A percentile compares a stretch with the other conserved stretches of the same genome.
Conservation (phyloP, 1,140 invertebrate genomes). For the Lethocerus indicus region DNA sequence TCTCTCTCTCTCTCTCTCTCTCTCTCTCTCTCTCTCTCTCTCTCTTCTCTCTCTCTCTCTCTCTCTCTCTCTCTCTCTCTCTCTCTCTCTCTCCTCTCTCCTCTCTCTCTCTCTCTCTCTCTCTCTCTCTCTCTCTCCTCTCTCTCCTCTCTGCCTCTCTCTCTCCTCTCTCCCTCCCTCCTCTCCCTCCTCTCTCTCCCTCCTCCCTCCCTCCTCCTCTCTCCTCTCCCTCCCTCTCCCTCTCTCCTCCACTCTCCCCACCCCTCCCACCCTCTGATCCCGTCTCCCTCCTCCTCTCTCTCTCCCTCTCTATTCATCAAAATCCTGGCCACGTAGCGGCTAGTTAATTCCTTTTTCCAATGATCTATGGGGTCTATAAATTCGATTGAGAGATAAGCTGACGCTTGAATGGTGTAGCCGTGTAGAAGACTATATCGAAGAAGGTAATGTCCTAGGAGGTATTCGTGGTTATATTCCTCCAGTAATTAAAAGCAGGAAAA, state of each 20-base stretch:
- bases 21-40: conserved; percentile 11
- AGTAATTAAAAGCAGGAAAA: too few species aligned
- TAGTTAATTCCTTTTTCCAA: too few species aligned
- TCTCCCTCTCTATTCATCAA: background rate
- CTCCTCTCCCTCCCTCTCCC: too few species aligned
- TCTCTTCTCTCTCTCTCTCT: conserved; percentile 11
- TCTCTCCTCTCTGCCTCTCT: conserved; percentile 6
- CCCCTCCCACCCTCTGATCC: background rate
- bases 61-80: conserved; percentile 12
- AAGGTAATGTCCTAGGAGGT: too few species aligned
- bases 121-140: conserved; percentile 11
- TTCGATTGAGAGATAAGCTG: too few species aligned
- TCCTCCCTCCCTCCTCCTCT: background rate
- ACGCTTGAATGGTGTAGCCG: too few species aligned
- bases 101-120: conserved; percentile 7
- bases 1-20: conserved; percentile 9
- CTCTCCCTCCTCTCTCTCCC: background rate
- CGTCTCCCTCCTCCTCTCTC: background rate
- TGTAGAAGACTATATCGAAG: too few species aligned
- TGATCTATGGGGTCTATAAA: too few species aligned
- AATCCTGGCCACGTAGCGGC: background rate
- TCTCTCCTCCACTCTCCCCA: background rate
- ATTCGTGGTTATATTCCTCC: too few species aligned
- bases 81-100: conserved; percentile 7
- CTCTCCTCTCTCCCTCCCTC: background rate